Conservation (phyloP, 2,113 vertebrate species). For the Patagioenas fasciata region DNA sequence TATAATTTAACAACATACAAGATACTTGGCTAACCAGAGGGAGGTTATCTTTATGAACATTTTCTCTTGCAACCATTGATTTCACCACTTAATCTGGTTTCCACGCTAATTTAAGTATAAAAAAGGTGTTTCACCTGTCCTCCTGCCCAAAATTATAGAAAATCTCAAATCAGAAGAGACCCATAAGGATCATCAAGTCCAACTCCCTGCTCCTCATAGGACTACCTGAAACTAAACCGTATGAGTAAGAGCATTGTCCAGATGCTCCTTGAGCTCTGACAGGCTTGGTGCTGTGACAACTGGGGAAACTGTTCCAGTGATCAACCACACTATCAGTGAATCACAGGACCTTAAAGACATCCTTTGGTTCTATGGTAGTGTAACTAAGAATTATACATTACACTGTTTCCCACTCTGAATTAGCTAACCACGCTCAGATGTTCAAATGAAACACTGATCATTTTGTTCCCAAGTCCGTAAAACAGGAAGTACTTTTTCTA, state of each 20-base stretch:
- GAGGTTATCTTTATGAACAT: background rate
- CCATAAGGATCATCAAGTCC: no score
- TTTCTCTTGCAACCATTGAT: background rate
- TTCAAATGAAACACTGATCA: background rate
- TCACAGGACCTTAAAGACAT: background rate
- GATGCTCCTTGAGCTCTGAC: no score
- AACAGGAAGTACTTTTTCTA: background rate
- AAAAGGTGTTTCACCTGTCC: background rate
- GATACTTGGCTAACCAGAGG: background rate
- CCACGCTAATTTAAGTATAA: background rate
- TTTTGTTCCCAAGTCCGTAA: background rate
- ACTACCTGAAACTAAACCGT: no score
- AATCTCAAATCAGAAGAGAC: background rate
- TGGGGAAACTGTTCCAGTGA: background rate
- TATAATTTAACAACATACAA: background rate
- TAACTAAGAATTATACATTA: background rate
- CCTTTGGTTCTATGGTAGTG: background rate
- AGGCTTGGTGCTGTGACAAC: background rate
- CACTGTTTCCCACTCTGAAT: background rate
- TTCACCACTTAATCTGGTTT: background rate
- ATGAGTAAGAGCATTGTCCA: background rate
- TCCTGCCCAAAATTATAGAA: background rate
- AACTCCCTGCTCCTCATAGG: background rate
- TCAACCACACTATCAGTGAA: background rate
- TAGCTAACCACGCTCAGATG: background rate